Base-by-base conservation (phyloP, 2,797 vertebrate species). In the Coendou prehensilis region DNA sequence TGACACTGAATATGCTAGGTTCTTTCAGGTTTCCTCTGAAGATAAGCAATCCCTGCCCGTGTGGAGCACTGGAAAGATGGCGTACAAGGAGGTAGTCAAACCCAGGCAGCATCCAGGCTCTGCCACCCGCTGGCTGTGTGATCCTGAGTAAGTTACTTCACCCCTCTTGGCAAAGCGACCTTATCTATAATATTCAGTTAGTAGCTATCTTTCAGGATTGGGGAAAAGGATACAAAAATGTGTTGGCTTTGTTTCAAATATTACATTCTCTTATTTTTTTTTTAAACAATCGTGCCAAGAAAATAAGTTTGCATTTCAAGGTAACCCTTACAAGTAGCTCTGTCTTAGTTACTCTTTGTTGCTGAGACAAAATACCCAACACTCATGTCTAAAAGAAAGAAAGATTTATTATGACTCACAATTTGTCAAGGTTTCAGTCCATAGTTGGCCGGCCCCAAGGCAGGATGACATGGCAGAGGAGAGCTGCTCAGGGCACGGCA, bases 231-330 rank as follows among this genome's bases (percentile, higher is more conserved):
- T 84, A 95, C 13, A 94, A 81, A 79, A 28, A 15, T 75, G 5
- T 80, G 28, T 67, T 87, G 15, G 17, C 59, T 94, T 96, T 75
- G 64, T 33, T 71, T 93, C 64, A 81, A 78, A 85, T 22, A 63
- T 41, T 67, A 52, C 6, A 57, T 30, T 37, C 28, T 57, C 50
- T 89, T 82, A 87, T 78, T 81, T 87, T 61, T 61, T 63, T 47
- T 69, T 67, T 6, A 67, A 80, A 47, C 2, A 26, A 28, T 26
- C 45, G 50, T 95, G 26, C 63, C 54, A 88, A 80, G 61, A 75
- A 87, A 84, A 54, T 50, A 87, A 86, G n/a, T 61, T 71, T 87
- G 45, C 45, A 22, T 76, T 91, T 94, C 5, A 33, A 93, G 71
- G 57, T 47, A 89, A 22, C 28, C 0, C 26, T 95, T 71, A 20